These are phyloP conservation scores for Ypsolopha scabrella DNA, from an alignment of 2,888 invertebrate genomes.

Conservation along the genomic window DNA sequence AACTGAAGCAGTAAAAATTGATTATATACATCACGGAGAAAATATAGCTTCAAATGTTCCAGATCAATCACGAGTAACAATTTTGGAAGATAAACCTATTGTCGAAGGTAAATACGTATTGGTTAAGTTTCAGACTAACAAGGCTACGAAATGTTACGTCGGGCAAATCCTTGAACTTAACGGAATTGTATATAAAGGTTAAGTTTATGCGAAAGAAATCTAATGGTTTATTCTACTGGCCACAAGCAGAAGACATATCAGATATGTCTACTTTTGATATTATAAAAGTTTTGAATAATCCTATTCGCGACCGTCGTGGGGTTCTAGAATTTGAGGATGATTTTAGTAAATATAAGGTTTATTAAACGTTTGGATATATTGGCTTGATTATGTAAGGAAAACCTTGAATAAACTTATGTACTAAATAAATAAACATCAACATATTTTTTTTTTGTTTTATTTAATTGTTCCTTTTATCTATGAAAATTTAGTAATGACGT, in stretches of 20 bases:
- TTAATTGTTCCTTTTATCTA: too few species aligned
- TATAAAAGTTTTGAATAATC: not conserved
- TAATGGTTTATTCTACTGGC: slow-evolving; percentile 1
- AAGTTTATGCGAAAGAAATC: not conserved
- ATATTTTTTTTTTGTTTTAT: too few species aligned
- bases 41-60: not conserved
- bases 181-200: slow-evolving; percentile 1
- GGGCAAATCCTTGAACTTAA: slow-evolving; percentile 2
- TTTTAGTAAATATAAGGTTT: not conserved
- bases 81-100: not conserved
- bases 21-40: not conserved
- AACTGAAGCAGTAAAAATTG: not conserved
- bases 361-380: too few species aligned
- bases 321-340: not conserved
- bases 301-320: not conserved
- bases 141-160: slow-evolving; percentile 1
- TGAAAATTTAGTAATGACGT: too few species aligned
- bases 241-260: not conserved
- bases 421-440: too few species aligned
- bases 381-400: not conserved
- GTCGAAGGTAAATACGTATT: not conserved
- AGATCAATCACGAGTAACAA: not conserved
- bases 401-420: too few species aligned
- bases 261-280: slow-evolving; percentile 2
- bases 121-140: not conserved